A percentile compares a stretch with the other conserved stretches of the same genome.
Conservation (phyloP, 1,140 invertebrate genomes). For the fruit fly (Drosophila melanogaster) region DNA sequence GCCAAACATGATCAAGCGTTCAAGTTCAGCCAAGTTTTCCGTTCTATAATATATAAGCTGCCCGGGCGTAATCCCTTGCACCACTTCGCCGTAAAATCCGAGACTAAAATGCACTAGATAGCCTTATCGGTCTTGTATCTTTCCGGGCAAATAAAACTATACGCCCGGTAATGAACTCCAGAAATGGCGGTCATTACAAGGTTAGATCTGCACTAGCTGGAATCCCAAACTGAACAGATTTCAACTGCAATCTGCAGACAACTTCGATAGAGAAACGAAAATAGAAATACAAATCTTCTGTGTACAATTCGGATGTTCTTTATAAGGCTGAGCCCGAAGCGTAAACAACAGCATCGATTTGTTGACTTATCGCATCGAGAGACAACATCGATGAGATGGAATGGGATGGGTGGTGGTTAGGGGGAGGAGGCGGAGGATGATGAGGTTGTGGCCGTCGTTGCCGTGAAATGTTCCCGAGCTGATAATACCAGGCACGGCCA, state of each 20-base stretch:
- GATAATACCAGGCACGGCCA: conserved; percentile 62
- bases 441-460: conserved; percentile 16
- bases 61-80: conserved; percentile 46
- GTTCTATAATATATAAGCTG: conserved; percentile 21
- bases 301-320: conserved; percentile 54
- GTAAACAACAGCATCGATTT: conserved; percentile 54
- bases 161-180: conserved; percentile 13
- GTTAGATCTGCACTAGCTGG: conserved; percentile 33
- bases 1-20: conserved; percentile 68
- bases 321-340: conserved; percentile 18
- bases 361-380: conserved; percentile 58
- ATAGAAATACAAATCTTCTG: conserved; percentile 45
- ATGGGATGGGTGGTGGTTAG: not conserved
- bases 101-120: conserved; percentile 63
- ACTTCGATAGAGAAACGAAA: conserved; percentile 27
- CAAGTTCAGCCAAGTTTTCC: conserved; percentile 58
- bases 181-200: conserved; percentile 54
- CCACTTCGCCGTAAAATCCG: conserved; percentile 41
- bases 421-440: not conserved
- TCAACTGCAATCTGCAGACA: conserved; percentile 8
- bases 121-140: conserved; percentile 42
- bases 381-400: conserved; percentile 27
- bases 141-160: conserved; percentile 29
- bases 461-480: conserved; percentile 37
- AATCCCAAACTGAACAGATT: not conserved